Base-by-base conservation (phyloP, 2,888 invertebrate species). In the Argyra leucocephala region DNA sequence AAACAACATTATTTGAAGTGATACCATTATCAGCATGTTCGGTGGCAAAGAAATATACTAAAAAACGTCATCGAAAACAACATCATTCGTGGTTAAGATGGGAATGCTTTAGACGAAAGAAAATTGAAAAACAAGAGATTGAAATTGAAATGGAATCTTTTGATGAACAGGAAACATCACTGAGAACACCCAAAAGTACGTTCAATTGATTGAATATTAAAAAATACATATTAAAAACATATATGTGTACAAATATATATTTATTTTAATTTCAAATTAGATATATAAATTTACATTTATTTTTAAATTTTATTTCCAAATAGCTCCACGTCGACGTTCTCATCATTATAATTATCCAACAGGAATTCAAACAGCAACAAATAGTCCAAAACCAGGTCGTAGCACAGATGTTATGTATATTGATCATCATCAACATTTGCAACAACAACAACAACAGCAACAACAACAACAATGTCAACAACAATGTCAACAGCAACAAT, bases 21-120 rank as follows among this genome's bases (percentile, higher is more conserved):
- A 87, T 87, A 72, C 86, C 86, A 6, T 74, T 87, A 57, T 82
- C 85, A 36, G 85, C 84, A 66, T 83, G 84, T 69, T 80, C 84
- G 57, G 82, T 84, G 21, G 82, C 83, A 12, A 79, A 81, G 67
- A 70, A 18, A 65, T 62, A 21, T 67, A 24, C 57, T 37, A 12
- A 65, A 62, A n/a, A 36, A 18, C 21, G 26, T 1, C 58, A 64
- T 64, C 22, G 37, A 61, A 22, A 60, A 26, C 59, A 31, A 18
- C 36, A 57, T 21, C 62, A 57, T 4, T 22, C 22, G 12, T 67
- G 67, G 67, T 26, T 61, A 3, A 57, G 63, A 36, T 67, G 67
- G 67, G 61, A 57, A 12, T 69, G 69, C 18, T 67, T 66, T 26
- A 65, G 65, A 62, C 12, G 64, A 57, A 69, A 66, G 61, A 69